Conservation (phyloP, 2,888 invertebrate genomes). For the Acleris sparsana region DNA sequence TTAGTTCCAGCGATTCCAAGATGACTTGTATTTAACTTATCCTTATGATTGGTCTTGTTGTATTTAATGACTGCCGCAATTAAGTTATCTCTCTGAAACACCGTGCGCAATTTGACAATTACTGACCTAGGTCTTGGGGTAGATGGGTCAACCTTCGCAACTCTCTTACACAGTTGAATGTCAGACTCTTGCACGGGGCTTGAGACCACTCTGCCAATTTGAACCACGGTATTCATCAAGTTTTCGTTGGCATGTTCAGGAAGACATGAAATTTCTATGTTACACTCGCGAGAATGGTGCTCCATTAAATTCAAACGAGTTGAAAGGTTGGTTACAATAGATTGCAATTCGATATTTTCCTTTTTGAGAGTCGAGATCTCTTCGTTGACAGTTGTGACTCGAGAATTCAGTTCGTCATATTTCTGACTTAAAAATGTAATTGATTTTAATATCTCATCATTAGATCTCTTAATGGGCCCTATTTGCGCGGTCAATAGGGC, state of each 20-base stretch:
- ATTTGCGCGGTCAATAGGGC: background rate
- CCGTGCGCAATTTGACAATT: too few species aligned
- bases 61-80: too few species aligned
- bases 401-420: background rate
- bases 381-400: background rate
- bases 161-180: conserved; percentile 1
- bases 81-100: too few species aligned
- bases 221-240: background rate
- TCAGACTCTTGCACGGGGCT: background rate
- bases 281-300: background rate
- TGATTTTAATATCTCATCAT: background rate
- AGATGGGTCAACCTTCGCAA: background rate
- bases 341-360: background rate
- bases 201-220: background rate
- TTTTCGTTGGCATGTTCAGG: background rate
- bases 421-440: background rate
- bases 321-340: background rate
- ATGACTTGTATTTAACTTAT: too few species aligned
- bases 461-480: background rate
- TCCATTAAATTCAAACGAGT: background rate
- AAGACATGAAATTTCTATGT: background rate
- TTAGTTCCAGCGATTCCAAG: too few species aligned
- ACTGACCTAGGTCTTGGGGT: too few species aligned
- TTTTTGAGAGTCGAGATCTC: background rate
- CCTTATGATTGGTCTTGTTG: too few species aligned